A percentile compares a stretch with the other conserved stretches of the same genome.
These are phyloP conservation scores for Micronycteris hirsuta DNA, from an alignment of 2,113 vertebrate species.

Conservation along the genomic window DNA sequence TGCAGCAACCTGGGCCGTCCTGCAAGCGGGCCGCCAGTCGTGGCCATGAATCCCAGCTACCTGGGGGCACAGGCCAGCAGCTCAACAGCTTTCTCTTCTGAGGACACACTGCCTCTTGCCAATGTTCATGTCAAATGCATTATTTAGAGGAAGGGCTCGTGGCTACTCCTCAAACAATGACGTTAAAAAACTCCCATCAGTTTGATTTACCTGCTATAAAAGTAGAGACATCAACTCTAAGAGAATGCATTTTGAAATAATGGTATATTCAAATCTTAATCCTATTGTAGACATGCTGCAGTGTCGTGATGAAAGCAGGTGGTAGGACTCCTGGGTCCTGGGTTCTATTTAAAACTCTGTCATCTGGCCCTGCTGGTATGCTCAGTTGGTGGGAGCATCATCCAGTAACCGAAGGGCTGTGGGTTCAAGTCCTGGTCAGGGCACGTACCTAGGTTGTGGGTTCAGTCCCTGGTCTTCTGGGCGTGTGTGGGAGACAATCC, in stretches of 20 bases:
- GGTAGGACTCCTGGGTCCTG: background rate
- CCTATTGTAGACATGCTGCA: background rate
- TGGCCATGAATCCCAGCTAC: background rate
- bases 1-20: background rate
- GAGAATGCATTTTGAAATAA: background rate
- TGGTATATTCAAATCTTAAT: background rate
- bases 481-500: too few species aligned
- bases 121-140: background rate
- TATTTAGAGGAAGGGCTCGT: background rate
- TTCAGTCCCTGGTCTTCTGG: too few species aligned
- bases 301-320: background rate
- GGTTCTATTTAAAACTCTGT: background rate
- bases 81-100: background rate
- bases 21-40: fast-evolving
- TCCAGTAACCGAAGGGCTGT: too few species aligned
- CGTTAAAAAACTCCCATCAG: background rate
- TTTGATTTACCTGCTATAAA: background rate
- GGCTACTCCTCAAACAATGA: background rate
- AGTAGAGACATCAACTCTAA: background rate
- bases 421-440: too few species aligned
- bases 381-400: too few species aligned
- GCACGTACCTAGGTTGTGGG: too few species aligned
- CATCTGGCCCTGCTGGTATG: background rate
- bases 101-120: background rate
- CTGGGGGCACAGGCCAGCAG: background rate